These are phyloP conservation scores for Prolemur simus DNA, from an alignment of 2,113 vertebrate species.

Conservation along the genomic window DNA sequence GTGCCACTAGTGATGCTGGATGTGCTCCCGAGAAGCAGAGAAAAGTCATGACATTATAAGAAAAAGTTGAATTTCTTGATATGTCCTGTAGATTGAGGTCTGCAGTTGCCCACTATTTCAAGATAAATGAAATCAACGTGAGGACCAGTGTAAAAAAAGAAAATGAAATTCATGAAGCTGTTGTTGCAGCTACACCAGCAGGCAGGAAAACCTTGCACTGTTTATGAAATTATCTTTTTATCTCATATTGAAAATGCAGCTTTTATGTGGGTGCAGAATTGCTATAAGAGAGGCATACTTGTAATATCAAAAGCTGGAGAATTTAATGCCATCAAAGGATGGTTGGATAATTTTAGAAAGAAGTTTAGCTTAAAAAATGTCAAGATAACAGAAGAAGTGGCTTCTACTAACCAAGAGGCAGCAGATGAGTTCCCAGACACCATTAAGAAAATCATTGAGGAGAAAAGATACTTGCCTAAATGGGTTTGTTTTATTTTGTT, in stretches of 20 bases:
- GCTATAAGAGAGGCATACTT: not conserved
- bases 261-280: not conserved
- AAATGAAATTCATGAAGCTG: not conserved
- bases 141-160: not conserved
- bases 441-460: not conserved
- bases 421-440: not conserved
- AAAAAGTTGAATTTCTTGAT: not conserved
- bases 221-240: not conserved
- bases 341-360: not conserved
- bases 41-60: not conserved
- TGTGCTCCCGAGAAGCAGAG: not conserved
- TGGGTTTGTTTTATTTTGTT: not conserved
- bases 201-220: not conserved
- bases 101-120: not conserved
- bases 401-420: not conserved
- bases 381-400: not conserved
- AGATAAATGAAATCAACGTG: not conserved
- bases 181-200: not conserved
- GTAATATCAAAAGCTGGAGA: not conserved
- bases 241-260: not conserved
- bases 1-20: not conserved
- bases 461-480: not conserved
- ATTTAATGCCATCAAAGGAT: not conserved
- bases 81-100: not conserved
- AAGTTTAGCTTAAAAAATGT: not conserved